A percentile compares a stretch with the other conserved stretches of the same genome.
Evolutionary conservation across 2,888 invertebrate species (phyloP).

Genomic region (Sinelater perroti): DNA sequence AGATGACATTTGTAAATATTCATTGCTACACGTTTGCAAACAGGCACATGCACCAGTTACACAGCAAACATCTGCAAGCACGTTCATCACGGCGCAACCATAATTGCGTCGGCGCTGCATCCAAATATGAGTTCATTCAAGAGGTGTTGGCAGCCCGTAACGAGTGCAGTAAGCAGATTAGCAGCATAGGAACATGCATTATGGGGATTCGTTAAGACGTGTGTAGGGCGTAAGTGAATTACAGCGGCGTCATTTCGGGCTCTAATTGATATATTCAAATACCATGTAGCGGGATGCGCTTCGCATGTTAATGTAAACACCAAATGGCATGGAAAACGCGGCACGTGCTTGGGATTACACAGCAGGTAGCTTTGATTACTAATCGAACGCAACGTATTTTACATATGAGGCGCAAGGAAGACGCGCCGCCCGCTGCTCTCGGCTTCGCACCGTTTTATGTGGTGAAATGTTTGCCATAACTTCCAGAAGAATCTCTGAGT

Average conservation of each 20-base stretch:
- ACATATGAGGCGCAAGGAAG: constrained; percentile 36
- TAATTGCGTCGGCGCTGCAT: constrained; percentile 18
- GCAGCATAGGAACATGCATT: constrained; percentile 42
- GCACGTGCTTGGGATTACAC: constrained; percentile 43
- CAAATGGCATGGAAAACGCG: constrained; percentile 45
- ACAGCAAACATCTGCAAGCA: too few species aligned
- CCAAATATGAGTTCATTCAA: constrained; percentile 31
- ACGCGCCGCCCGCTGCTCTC: background rate
- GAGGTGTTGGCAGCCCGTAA: constrained; percentile 28
- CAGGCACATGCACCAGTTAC: too few species aligned
- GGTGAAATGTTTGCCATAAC: too few species aligned
- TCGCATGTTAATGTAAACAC: constrained; percentile 45
- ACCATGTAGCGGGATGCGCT: constrained; percentile 45
- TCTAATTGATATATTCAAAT: constrained; percentile 51
- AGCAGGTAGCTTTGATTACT: constrained; percentile 40
- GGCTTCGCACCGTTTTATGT: too few species aligned
- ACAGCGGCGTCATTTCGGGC: constrained; percentile 43
- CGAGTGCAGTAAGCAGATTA: constrained; percentile 41
- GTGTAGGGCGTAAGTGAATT: constrained; percentile 48
- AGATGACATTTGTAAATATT: too few species aligned
- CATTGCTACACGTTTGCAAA: too few species aligned
- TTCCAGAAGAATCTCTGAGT: too few species aligned
- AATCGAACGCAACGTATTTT: constrained; percentile 37
- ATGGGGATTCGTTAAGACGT: constrained; percentile 47
- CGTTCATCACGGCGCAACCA: too few species aligned